Evolutionary conservation across 2,113 vertebrate genomes (phyloP).

Genomic region (Bagarius yarrelli): DNA sequence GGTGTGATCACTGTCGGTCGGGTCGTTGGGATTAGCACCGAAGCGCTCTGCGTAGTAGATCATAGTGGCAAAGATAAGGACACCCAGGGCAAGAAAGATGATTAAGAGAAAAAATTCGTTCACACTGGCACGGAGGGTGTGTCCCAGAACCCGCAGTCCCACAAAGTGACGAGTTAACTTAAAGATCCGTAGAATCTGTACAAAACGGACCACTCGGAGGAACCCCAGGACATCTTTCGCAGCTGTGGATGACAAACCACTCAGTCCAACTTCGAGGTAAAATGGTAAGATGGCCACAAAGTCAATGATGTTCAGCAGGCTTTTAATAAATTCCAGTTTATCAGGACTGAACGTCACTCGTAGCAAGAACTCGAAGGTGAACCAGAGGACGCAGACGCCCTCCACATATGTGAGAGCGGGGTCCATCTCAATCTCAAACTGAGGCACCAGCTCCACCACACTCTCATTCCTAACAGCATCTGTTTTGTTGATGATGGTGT

Average conservation of each 20-base stretch:
- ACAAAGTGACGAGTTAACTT: conserved; percentile 97
- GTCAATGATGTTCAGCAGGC: conserved; percentile 95
- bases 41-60: conserved; percentile 97
- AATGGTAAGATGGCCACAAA: conserved; percentile 97
- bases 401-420: conserved; percentile 92
- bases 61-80: conserved; percentile 98
- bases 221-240: conserved; percentile 97
- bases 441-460: conserved; percentile 72
- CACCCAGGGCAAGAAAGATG: conserved; percentile 93
- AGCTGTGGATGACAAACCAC: conserved; percentile 94
- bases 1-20: conserved; percentile 87
- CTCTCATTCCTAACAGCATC: conserved; percentile 77
- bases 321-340: conserved; percentile 96
- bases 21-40: conserved; percentile 89
- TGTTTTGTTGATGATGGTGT: conserved; percentile 95
- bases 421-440: conserved; percentile 94
- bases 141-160: conserved; percentile 91
- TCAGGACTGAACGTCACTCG: conserved; percentile 92
- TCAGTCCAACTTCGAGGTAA: conserved; percentile 93
- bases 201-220: conserved; percentile 95
- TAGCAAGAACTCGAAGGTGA: conserved; percentile 96
- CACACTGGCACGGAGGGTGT: conserved; percentile 91
- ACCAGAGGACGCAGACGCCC: conserved; percentile 96
- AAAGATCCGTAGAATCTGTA: conserved; percentile 96
- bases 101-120: conserved; percentile 98